Evolutionary conservation across 2,888 invertebrate genomes (phyloP).

Genomic region (Silvanus unidentatus): DNA sequence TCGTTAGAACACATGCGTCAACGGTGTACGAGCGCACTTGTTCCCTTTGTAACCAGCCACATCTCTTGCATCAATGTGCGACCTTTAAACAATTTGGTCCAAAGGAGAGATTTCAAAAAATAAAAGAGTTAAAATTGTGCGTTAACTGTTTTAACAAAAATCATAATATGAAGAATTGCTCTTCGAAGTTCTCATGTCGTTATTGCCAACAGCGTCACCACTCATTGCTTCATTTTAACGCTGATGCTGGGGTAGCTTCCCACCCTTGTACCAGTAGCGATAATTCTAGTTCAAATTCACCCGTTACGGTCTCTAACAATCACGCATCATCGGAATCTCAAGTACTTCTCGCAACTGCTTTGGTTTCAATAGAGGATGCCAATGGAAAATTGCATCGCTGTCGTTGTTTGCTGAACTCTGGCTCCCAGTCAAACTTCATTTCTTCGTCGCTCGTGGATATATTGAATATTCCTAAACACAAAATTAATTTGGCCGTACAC

Average conservation of each 20-base stretch:
- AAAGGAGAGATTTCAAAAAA: not conserved
- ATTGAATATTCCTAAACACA: not conserved
- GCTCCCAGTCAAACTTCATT: conserved; percentile 13
- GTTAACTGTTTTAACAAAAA: conserved; percentile 4
- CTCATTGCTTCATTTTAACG: conserved; percentile 8
- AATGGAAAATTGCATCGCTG: not conserved
- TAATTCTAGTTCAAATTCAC: not conserved
- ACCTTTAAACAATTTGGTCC: not conserved
- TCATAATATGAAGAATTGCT: conserved; percentile 1
- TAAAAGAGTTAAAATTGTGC: conserved; percentile 3
- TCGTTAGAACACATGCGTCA: no score
- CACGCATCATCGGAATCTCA: not conserved
- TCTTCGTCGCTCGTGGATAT: conserved; percentile 6
- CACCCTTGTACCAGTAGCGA: no score
- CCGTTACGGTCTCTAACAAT: not conserved
- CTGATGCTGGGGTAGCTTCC: no score
- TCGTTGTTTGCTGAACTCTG: conserved; percentile 10
- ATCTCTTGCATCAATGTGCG: conserved; percentile 1
- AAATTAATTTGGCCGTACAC: conserved; percentile 5
- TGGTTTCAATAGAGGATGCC: not conserved
- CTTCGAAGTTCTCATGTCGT: conserved; percentile 8
- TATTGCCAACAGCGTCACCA: conserved; percentile 14
- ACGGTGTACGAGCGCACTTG: no score
- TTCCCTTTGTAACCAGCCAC: conserved; percentile 1
- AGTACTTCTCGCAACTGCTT: not conserved